Percentiles rank a stretch among this genome's conserved stretches.
Evolutionary conservation across 2,113 vertebrate species (phyloP).

Genomic region (Bothrops jararaca): DNA sequence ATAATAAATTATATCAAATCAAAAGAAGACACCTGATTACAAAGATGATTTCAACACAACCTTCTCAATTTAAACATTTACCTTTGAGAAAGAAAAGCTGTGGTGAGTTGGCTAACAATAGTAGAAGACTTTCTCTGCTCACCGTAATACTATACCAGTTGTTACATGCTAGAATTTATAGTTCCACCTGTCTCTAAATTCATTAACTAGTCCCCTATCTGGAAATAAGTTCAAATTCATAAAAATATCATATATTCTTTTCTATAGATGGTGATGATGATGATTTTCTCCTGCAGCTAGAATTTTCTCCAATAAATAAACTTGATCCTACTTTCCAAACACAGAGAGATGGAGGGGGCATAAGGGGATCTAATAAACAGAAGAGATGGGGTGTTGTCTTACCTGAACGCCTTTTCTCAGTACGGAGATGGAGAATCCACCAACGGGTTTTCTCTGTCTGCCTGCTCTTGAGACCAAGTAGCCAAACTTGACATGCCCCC

Average conservation of each 20-base stretch:
- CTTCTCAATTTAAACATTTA: neutral
- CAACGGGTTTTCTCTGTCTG: too few relatives aligned
- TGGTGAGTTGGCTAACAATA: neutral
- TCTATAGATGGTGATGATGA: neutral
- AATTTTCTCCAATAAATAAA: neutral
- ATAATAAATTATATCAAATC: neutral
- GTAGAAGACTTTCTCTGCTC: neutral
- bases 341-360: neutral
- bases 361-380: neutral
- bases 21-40: neutral
- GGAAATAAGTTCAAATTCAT: neutral
- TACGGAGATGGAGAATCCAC: too few relatives aligned
- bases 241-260: neutral
- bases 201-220: too few relatives aligned
- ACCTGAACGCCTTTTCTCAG: too few relatives aligned
- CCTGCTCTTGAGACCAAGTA: too few relatives aligned
- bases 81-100: neutral
- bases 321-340: neutral
- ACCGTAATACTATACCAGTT: neutral
- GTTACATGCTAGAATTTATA: neutral
- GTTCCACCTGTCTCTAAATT: neutral
- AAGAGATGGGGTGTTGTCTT: too few relatives aligned
- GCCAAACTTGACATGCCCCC: too few relatives aligned
- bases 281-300: neutral
- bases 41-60: neutral